These are phyloP conservation scores for Dynastes maya DNA, from an alignment of 2,888 invertebrate species.

Conservation along the genomic window DNA sequence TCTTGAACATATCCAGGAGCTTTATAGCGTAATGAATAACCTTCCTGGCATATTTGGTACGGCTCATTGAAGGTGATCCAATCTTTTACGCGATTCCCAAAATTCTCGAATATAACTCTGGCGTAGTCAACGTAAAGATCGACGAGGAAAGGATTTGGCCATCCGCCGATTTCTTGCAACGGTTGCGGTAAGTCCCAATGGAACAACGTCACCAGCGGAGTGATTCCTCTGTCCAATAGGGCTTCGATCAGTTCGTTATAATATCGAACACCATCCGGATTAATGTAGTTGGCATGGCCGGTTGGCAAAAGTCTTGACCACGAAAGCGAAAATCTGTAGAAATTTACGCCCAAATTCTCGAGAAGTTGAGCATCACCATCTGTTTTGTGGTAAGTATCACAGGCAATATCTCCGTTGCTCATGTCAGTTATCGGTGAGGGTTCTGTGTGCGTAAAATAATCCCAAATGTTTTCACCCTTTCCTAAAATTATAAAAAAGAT, in stretches of 20 bases:
- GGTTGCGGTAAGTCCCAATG: slow-evolving; percentile 79
- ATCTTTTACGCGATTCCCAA: slow-evolving; percentile 67
- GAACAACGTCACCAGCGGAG: slow-evolving; percentile 76
- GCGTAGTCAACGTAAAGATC: slow-evolving; percentile 78
- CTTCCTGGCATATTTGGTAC: slow-evolving; percentile 62
- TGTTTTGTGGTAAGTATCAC: slow-evolving; percentile 62
- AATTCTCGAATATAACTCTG: slow-evolving; percentile 68
- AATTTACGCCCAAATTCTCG: slow-evolving; percentile 62
- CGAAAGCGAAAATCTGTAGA: slow-evolving; percentile 74
- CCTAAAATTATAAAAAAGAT: slow-evolving; percentile 61
- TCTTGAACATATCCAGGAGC: slow-evolving; percentile 72
- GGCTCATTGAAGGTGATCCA: slow-evolving; percentile 76
- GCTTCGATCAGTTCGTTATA: slow-evolving; percentile 77
- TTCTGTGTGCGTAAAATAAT: slow-evolving; percentile 67
- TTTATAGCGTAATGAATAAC: slow-evolving; percentile 63
- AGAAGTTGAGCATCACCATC: slow-evolving; percentile 59
- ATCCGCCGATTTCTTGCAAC: slow-evolving; percentile 76
- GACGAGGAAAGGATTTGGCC: slow-evolving; percentile 74
- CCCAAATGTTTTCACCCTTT: slow-evolving; percentile 74
- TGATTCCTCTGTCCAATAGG: slow-evolving; percentile 72
- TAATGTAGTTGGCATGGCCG: slow-evolving; percentile 74
- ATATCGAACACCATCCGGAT: slow-evolving; percentile 76
- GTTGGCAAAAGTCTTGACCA: slow-evolving; percentile 79
- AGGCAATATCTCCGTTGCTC: slow-evolving; percentile 61
- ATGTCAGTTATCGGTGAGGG: slow-evolving; percentile 61